Conservation (phyloP, 2,888 invertebrate genomes). For the Strigamia maritima region DNA sequence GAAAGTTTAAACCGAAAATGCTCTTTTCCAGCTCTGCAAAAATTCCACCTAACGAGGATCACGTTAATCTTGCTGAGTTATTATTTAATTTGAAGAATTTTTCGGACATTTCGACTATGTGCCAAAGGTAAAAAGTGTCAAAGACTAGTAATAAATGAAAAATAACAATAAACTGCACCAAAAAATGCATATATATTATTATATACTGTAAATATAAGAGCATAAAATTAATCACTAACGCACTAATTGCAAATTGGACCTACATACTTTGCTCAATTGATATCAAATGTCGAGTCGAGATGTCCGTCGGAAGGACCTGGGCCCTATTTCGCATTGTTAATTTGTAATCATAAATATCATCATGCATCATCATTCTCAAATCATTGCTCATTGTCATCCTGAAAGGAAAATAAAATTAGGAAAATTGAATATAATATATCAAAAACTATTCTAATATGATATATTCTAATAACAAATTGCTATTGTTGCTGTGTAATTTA, state of each 20-base stretch:
- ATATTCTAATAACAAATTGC: conserved; percentile 22
- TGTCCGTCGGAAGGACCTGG: conserved; percentile 30
- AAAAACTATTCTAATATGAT: conserved; percentile 29
- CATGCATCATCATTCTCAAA: background rate
- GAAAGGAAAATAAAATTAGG: background rate
- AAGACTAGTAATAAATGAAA: background rate
- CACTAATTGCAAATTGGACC: background rate
- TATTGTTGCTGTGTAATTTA: conserved; percentile 22
- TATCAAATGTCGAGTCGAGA: conserved; percentile 20
- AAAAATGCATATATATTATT: background rate
- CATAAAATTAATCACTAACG: background rate
- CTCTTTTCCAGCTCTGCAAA: conserved; percentile 25
- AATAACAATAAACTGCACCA: background rate
- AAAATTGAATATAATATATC: conserved; percentile 12
- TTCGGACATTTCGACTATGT: conserved; percentile 28
- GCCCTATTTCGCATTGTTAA: conserved; percentile 26
- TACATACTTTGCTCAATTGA: conserved; percentile 1
- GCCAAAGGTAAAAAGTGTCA: conserved; percentile 22
- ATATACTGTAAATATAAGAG: too few species aligned
- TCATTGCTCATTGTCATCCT: conserved; percentile 25
- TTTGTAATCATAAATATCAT: conserved; percentile 14
- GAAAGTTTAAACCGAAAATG: background rate
- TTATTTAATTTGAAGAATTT: background rate
- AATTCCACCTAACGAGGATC: conserved; percentile 32
- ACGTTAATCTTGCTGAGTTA: conserved; percentile 37